A percentile compares a stretch with the other conserved stretches of the same genome.
Evolutionary conservation across 1,140 invertebrate species (phyloP).

Genomic region (Nephila pilipes): DNA sequence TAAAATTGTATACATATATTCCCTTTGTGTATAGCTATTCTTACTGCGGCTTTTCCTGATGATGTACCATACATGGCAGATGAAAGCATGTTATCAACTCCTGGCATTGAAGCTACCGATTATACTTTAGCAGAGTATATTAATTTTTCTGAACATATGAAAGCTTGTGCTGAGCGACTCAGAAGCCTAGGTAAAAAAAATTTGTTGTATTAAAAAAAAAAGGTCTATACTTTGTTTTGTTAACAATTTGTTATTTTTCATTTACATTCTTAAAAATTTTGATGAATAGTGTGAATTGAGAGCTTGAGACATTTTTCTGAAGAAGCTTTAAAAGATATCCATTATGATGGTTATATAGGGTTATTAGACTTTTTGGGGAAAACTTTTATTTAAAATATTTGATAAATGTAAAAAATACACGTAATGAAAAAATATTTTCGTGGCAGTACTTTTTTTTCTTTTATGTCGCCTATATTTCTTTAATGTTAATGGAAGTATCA

Average conservation of each 20-base stretch:
- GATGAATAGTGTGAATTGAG: not conserved
- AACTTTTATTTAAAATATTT: too few species aligned
- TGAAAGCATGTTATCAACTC: slow-evolving; percentile 90
- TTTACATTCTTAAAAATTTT: not conserved
- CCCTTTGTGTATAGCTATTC: slow-evolving; percentile 81
- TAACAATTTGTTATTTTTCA: not conserved
- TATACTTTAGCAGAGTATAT: slow-evolving; percentile 98
- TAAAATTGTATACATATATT: not conserved
- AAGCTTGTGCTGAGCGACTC: slow-evolving; percentile 89
- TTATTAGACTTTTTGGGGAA: too few species aligned
- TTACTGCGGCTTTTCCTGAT: slow-evolving; percentile 92
- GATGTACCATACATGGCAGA: slow-evolving; percentile 98
- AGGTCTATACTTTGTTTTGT: not conserved
- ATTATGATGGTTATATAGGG: too few species aligned
- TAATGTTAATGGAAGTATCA: too few species aligned
- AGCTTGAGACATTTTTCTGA: too few species aligned
- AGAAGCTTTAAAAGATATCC: too few species aligned
- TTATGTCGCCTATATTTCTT: too few species aligned
- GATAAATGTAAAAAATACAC: too few species aligned
- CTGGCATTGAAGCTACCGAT: slow-evolving; percentile 94
- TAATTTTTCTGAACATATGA: slow-evolving; percentile 95
- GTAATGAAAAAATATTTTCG: too few species aligned
- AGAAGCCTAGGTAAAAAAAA: slow-evolving; percentile 86
- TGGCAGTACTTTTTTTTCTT: too few species aligned
- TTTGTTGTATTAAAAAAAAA: not conserved